Evolutionary conservation across 2,113 vertebrate genomes (phyloP), one percentile per base, ranked within the genome.

Genomic region (Otis tarda): DNA sequence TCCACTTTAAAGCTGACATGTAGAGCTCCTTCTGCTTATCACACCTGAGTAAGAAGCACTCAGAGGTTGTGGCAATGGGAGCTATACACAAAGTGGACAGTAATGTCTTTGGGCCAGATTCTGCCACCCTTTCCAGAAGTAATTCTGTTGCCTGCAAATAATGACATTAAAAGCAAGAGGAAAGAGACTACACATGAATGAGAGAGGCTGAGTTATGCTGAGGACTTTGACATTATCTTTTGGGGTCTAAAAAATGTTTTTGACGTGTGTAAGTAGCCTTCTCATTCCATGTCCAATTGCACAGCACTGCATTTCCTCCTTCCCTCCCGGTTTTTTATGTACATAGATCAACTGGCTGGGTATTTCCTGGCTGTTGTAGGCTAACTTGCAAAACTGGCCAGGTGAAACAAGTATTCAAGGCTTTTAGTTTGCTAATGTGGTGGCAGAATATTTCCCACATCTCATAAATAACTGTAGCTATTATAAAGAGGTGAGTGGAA

Each of bases 101-200:
- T 49, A 52, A 47, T 67, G n/a, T 71, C 65, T 65, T 37, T 61
- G n/a, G 45, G 70, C 49, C 90, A 76, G 53, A 89, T 89, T 93
- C 91, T 94, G 77, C 89, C 94, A 96, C 77, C 47, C 53, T 91
- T 92, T 59, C 20, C 35, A 43, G 47, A 55, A 50, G 24, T 63
- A 65, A 50, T 90, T 88, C 37, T 85, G 3, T 78, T 89, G 39
- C 45, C 56, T 78, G 31, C 4, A 2, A 89, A 50, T 19, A 65
- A 22, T n/a, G 50, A 53, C 10, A 4, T 39, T 75, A n/a, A 87
- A 91, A 83, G 45, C 71, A 91, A 78, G 64, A 91, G 37, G 15
- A 47, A 31, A 79, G 77, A 79, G n/a, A 65, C n/a, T 52, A 49
- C 18, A 27, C 1, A 1, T 89, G 50, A 90, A 49, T 47, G 64